Base-by-base conservation (phyloP, 2,888 invertebrate species). In the Mactromeris polynyma region DNA sequence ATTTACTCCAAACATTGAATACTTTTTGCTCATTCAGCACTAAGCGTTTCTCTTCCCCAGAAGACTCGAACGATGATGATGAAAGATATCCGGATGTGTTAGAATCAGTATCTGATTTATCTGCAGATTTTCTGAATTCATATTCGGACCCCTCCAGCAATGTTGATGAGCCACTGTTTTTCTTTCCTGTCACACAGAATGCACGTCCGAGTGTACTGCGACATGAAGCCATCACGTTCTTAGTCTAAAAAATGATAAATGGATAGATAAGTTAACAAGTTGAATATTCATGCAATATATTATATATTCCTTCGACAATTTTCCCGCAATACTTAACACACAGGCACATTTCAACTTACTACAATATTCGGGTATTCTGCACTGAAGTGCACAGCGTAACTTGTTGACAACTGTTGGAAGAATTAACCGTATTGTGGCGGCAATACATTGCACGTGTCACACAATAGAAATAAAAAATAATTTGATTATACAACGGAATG, bases 31-130 rank as follows among this genome's bases (percentile, higher is more conserved):
- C 90, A 51, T 89, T 92, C 31, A 82, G 81, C 19, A 84, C 64
- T 42, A 92, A 83, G 77, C 90, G 86, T 58, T 82, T 90, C 42
- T 92, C 90, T 46, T 92, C 92, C 64, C 90, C 88, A 0, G 90
- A 85, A 11, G 90, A 90, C 46, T 92, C 92, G 46, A 92, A 86
- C 33, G 92, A 92, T 54, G 92, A 92, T n/a, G 92, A 87, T 7
- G 92, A 92, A n/a, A 90, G 31, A 42, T 90, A 92, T 19, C 92
- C 92, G 33, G 90, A 90, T 54, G 90, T 85, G 73, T 88, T 90
- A 17, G 89, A 90, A 31, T 92, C 92, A 11, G 73, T 89, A 80
- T 92, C 92, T 17, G 80, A 82, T 11, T 86, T 84, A 40, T 87
- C 84, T 58, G 81, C 40, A 42, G 81, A 46, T 51, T 83, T 79